Evolutionary conservation across 2,888 invertebrate genomes (phyloP), one percentile per base, ranked within the genome.

Genomic region (Volucella zonaria): DNA sequence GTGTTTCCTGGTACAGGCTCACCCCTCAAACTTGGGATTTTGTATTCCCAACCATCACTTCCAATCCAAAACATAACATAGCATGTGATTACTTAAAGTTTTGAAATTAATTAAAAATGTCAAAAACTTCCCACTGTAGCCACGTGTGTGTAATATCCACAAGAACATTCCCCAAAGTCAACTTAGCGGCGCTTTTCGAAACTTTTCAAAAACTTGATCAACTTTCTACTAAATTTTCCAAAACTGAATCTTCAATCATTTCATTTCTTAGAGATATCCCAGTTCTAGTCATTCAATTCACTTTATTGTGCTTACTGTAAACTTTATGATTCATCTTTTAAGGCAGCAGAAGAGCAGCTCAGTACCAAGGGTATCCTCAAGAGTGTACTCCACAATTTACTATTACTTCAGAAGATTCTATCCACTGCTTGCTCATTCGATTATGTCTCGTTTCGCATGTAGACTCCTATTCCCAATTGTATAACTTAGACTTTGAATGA

Each of bases 261-360:
- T 54, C 42, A 70, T 64, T 47, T 70, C 45, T 51, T 52, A 42
- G 18, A 43, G 74, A 82, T 74, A 58, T 64, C 42, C 58, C 61
- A 62, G 23, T 56, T 11, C 58, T 49, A n/a, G 49, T 56, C 59
- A 54, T 56, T 56, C 58, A 58, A n/a, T 51, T 11, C 43, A 61
- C 40, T 68, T 62, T 56, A 67, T 49, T 68, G 45, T 70, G 58
- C 74, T 75, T 64, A 59, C 52, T 59, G 10, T 54, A 70, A 68
- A 74, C 52, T 74, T 68, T 74, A 74, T 47, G 68, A 78, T 78
- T 45, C 67, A 64, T 64, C 56, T 74, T 82, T 31, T 15, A 59
- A 68, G 58, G 68, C 54, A 49, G 11, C 23, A 8, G 15, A 18
- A 61, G 54, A 62, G 43, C 45, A 31, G 6, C 31, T 6, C 1